A percentile compares a stretch with the other conserved stretches of the same genome.
These are phyloP conservation scores for Azemiops feae DNA, from an alignment of 2,113 vertebrate genomes.

Conservation along the genomic window DNA sequence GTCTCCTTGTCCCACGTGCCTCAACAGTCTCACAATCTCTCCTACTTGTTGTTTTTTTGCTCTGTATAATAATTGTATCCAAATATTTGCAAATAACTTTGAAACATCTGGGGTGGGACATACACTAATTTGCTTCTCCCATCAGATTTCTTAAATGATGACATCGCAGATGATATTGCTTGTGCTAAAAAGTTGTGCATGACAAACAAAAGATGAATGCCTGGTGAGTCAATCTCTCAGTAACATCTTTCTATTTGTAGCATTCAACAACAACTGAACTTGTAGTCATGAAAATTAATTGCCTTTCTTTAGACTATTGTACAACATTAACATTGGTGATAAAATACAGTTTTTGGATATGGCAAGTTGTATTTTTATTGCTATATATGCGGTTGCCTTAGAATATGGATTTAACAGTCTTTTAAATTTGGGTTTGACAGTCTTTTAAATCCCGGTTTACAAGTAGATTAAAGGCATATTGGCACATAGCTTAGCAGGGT, in stretches of 20 bases:
- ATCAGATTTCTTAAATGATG: not conserved
- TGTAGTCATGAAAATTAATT: not conserved
- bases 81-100: too few species aligned
- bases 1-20: too few species aligned
- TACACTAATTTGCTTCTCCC: not conserved
- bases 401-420: not conserved
- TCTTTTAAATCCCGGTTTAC: not conserved
- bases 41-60: not conserved
- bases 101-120: too few species aligned
- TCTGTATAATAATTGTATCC: too few species aligned
- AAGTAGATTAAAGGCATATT: too few species aligned
- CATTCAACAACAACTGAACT: not conserved
- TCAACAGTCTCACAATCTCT: too few species aligned
- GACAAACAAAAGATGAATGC: not conserved
- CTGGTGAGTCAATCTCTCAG: not conserved
- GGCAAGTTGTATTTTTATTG: not conserved
- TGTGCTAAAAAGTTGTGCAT: not conserved
- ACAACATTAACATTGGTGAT: not conserved
- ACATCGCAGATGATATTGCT: slow-evolving; percentile 10
- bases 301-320: not conserved
- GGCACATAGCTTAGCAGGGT: not conserved
- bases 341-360: not conserved
- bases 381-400: not conserved
- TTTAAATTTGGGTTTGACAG: not conserved
- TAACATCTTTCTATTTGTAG: not conserved